phyloP scores from a whole-genome alignment of 2,797 vertebrate genomes.

The Sebastes nivosus region DNA sequence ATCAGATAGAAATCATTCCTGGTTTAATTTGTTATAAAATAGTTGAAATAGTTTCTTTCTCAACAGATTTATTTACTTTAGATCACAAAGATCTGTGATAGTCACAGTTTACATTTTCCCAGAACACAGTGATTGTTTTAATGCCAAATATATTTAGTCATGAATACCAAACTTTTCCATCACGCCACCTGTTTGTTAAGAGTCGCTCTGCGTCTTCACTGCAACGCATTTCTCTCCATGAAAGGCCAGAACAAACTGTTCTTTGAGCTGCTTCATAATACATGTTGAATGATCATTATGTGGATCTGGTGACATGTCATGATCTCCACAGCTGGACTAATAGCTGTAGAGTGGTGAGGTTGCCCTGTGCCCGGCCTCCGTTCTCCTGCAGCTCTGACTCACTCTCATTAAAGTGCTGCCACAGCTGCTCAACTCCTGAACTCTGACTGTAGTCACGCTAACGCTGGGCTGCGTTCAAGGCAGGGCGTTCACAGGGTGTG shows the following conservation, averaged over 20 bases:
- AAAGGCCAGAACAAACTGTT: not conserved
- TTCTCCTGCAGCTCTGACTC: conserved; percentile 42
- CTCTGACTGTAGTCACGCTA: conserved; percentile 37
- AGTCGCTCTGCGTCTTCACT: not conserved
- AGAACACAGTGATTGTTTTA: not conserved
- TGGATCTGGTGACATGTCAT: conserved; percentile 9
- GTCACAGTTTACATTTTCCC: not conserved
- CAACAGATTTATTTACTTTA: not conserved
- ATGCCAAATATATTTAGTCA: not conserved
- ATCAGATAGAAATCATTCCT: not conserved
- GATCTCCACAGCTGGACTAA: conserved; percentile 18
- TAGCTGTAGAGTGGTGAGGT: conserved; percentile 6
- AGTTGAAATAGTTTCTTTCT: not conserved
- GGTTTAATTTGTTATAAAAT: not conserved
- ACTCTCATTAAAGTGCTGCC: conserved; percentile 45
- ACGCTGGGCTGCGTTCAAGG: not conserved
- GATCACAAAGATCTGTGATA: not conserved
- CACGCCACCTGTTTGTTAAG: not conserved
- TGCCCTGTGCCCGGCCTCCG: not conserved
- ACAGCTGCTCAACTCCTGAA: conserved; percentile 43
- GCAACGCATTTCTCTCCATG: not conserved
- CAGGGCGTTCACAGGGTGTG: conserved; percentile 31
- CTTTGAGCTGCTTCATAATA: not conserved
- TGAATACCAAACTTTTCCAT: not conserved
- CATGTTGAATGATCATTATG: not conserved